These are phyloP conservation scores for Zele albiditarsus DNA, from an alignment of 2,888 invertebrate species.

Conservation along the genomic window DNA sequence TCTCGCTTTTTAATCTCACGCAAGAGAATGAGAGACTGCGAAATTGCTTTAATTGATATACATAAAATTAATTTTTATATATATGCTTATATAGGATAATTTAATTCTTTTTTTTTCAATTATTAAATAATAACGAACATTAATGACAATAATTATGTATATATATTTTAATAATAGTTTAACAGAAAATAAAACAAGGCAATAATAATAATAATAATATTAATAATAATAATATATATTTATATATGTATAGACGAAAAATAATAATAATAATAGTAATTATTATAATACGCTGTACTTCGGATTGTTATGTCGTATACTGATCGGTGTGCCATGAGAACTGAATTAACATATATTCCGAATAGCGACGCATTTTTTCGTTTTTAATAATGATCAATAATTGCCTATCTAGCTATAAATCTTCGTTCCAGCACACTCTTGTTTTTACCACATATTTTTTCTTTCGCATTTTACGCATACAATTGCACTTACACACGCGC, in stretches of 20 bases:
- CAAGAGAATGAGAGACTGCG: conserved; percentile 1
- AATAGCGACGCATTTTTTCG: conserved; percentile 30
- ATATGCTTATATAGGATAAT: not conserved
- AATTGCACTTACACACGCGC: conserved; percentile 31
- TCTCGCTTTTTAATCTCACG: conserved; percentile 18
- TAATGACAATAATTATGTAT: conserved; percentile 33
- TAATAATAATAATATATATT: conserved; percentile 33
- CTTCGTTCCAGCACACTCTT: conserved; percentile 25
- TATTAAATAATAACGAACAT: conserved; percentile 30
- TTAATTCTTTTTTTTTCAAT: conserved; percentile 20
- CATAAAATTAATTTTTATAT: conserved; percentile 14
- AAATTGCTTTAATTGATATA: conserved; percentile 27
- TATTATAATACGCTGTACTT: conserved; percentile 34
- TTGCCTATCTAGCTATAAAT: conserved; percentile 67
- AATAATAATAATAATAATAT: conserved; percentile 41
- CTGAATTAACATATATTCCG: conserved; percentile 15
- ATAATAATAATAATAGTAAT: conserved; percentile 33
- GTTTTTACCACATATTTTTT: conserved; percentile 3
- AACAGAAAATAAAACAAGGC: conserved; percentile 39
- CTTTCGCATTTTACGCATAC: conserved; percentile 31
- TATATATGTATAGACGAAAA: conserved; percentile 38
- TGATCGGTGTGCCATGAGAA: conserved; percentile 37
- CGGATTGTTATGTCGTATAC: conserved; percentile 39
- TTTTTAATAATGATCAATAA: conserved; percentile 53
- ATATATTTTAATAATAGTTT: conserved; percentile 38